Base-by-base conservation (phyloP, 1,140 invertebrate species). In the Hylaeus anthracinus region DNA sequence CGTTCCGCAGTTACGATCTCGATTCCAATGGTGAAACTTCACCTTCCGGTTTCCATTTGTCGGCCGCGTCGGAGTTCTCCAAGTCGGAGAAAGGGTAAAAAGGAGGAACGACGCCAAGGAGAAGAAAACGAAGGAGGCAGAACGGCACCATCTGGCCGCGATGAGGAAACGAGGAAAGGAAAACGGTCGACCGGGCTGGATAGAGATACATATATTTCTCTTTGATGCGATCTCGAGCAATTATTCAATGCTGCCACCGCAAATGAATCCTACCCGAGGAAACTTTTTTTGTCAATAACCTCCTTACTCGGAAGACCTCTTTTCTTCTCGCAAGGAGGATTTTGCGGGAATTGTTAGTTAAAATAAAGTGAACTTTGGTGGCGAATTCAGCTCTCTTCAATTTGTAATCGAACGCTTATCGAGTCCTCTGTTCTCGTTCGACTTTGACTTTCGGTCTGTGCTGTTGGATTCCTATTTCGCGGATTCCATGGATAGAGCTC, bases 141-240 rank as follows among this genome's bases (percentile, higher is more conserved):
- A 56, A 43, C 9, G 65, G 51, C 12, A 58, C 10, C 79, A 69
- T 84, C 56, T 75, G 71, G n/a, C 12, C n/a, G 26, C 10, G 70
- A 66, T 9, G 66, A 61, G 56, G n/a, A 63, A 51, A 73, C 55
- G 15, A 5, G 15, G 26, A n/a, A 56, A 51, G 63, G 45, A 67
- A 53, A 56, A 67, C n/a, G 9, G 41, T n/a, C 48, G 66, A 51
- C 37, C n/a, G 41, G 8, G 12, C n/a, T 9, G 14, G 45, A 66
- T 69, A 53, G 12, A 70, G 39, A 84, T 60, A 83, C 80, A 83
- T 78, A 81, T 26, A 74, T 67, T 72, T 76, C 70, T 71, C 69
- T 72, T 72, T 61, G 72, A 79, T 37, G 15, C 55, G 60, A 75
- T 63, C 73, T 48, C 55, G 37, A 41, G 53, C 69, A 86, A 86